Base-by-base conservation (phyloP, 2,797 vertebrate genomes). In the Sebastes itinus region DNA sequence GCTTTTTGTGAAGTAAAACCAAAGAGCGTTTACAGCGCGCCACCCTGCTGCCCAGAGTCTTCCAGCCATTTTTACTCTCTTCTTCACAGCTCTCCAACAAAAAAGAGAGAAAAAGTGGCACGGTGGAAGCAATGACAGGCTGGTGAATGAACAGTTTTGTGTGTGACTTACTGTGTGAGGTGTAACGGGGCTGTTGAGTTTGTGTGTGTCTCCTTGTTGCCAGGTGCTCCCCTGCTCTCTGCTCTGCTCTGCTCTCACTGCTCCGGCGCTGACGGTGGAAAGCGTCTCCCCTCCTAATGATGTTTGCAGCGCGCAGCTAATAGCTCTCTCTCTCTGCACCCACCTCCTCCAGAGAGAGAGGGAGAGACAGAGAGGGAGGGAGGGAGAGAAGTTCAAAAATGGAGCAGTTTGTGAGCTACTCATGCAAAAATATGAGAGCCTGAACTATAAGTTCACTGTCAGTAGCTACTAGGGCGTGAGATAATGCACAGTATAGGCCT, bases 331-430 rank as follows among this genome's bases (percentile, higher is more conserved):
- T 92, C 88, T 88, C 88, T 89, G 94, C 92, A 92, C 93, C 94
- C 92, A 90, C 93, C 92, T 91, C 93, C 92, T 91, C 75, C 84
- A 79, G 80, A 77, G 77, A 85, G 81, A 77, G 79, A 58, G 82
- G 55, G 72, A 38, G 80, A 10, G 76, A 49, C 84, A 23, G 74
- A 66, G 88, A 77, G 82, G 11, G 82, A 32, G 68, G 72, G 75
- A 60, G 77, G 46, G 72, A 64, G 75, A 74, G 58, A 52, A 79
- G 85, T 75, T 96, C 61, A 87, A 30, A 86, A 91, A 89, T 97
- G 96, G 97, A 97, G 96, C 97, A 97, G 95, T 97, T 97, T 95
- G 96, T 95, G 95, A 95, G 96, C 95, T 95, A 96, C 96, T 97
- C 95, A 93, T 95, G 95, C 95, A 95, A 91, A 93, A 89, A 90